Conservation (phyloP, 1,140 invertebrate genomes). For the Megathymus violae region DNA sequence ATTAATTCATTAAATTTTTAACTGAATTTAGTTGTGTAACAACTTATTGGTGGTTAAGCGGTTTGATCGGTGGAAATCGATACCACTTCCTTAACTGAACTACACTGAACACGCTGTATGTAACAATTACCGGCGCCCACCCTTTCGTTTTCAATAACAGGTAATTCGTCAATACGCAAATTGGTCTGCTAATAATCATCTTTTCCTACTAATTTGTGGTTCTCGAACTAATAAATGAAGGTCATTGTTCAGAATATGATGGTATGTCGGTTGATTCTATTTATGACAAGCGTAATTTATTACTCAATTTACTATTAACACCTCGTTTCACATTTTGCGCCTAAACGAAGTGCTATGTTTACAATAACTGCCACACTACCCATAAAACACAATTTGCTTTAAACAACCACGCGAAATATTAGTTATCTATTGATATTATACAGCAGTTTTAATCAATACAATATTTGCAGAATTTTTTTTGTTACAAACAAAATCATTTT, state of each 20-base stretch:
- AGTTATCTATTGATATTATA: too few relatives aligned
- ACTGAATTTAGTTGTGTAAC: too few relatives aligned
- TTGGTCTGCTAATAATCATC: slow-evolving; percentile 62
- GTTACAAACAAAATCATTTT: too few relatives aligned
- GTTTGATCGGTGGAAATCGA: background rate
- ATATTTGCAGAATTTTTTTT: too few relatives aligned
- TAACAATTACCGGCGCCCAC: slow-evolving; percentile 36
- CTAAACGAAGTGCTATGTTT: slow-evolving; percentile 15
- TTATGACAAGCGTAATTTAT: slow-evolving; percentile 10
- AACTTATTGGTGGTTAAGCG: too few relatives aligned
- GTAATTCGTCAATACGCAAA: slow-evolving; percentile 66
- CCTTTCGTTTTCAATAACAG: slow-evolving; percentile 55
- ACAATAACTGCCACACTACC: background rate
- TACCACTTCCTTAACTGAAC: too few relatives aligned
- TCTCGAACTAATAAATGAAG: slow-evolving; percentile 64
- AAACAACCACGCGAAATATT: too few relatives aligned
- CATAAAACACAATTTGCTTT: slow-evolving; percentile 23
- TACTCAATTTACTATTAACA: slow-evolving; percentile 28
- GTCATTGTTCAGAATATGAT: slow-evolving; percentile 40
- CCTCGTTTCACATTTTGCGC: slow-evolving; percentile 17
- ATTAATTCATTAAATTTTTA: too few relatives aligned
- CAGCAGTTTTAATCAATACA: too few relatives aligned
- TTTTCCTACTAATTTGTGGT: slow-evolving; percentile 68
- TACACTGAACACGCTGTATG: slow-evolving; percentile 46
- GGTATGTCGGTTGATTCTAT: too few relatives aligned